Evolutionary conservation across 1,140 invertebrate genomes (phyloP).

Genomic region (Drosophila jambulina): DNA sequence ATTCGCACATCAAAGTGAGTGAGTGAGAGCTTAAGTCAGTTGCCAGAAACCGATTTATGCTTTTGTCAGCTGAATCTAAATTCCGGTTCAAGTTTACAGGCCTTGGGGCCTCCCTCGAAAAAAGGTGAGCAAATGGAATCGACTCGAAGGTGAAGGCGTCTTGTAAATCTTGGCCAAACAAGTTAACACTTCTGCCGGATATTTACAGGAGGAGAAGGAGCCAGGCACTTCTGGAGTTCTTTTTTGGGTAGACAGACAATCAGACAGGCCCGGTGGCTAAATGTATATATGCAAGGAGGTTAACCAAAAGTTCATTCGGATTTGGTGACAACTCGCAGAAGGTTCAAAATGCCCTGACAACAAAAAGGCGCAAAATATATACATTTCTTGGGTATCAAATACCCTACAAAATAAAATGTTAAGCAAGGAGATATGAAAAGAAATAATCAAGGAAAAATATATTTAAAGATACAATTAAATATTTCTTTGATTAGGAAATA

Average conservation of each 20-base stretch:
- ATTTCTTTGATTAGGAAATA: no score
- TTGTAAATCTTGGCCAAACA: slow-evolving; percentile 75
- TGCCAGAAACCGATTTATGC: slow-evolving; percentile 73
- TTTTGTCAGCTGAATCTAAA: slow-evolving; percentile 61
- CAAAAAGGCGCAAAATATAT: slow-evolving; percentile 39
- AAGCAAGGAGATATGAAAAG: background rate
- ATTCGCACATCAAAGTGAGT: slow-evolving; percentile 57
- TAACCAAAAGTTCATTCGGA: slow-evolving; percentile 17
- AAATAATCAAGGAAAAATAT: background rate
- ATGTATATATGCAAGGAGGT: slow-evolving; percentile 10
- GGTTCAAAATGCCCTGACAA: slow-evolving; percentile 34
- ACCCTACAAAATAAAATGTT: slow-evolving; percentile 4
- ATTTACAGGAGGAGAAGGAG: slow-evolving; percentile 3
- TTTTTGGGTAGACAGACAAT: slow-evolving; percentile 53
- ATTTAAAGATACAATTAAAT: background rate
- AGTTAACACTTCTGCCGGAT: slow-evolving; percentile 64
- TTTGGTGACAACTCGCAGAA: slow-evolving; percentile 26
- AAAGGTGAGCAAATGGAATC: slow-evolving; percentile 30
- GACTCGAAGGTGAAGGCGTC: slow-evolving; percentile 28
- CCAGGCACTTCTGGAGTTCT: slow-evolving; percentile 10
- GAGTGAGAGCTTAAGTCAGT: slow-evolving; percentile 60
- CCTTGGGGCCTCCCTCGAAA: slow-evolving; percentile 9
- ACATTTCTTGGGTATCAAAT: slow-evolving; percentile 14
- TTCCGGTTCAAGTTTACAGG: slow-evolving; percentile 14
- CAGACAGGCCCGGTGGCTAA: slow-evolving; percentile 58